Evolutionary conservation across 2,113 vertebrate genomes (phyloP), one percentile per base, ranked within the genome.

Genomic region (Argyrosomus japonicus): DNA sequence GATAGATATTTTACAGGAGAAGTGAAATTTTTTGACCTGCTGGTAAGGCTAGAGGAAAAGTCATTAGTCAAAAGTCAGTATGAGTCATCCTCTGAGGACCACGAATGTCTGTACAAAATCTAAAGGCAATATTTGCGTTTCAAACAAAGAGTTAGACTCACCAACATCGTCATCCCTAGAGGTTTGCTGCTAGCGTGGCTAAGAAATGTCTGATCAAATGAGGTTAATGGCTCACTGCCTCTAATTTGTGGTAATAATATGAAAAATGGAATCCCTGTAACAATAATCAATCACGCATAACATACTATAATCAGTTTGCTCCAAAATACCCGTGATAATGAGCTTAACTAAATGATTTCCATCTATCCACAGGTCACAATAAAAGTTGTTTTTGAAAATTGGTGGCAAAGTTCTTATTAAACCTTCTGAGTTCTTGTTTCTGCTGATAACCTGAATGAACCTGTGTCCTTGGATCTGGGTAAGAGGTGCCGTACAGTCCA

Each of bases 391-490:
- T 43, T 21, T 57, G 27, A 53, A 56, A 23, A 69, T 10, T 47
- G 13, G 23, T 43, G 36, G n/a, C 27, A 64, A 62, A 63, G 61
- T 50, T 70, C 18, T n/a, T 4, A n/a, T 13, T n/a, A 57, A 40
- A 60, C 4, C 8, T 54, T 65, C 21, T 57, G 14, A 60, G 43
- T 21, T 57, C 65, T 63, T 12, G 56, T 72, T 61, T 61, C 68
- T 13, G 58, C 43, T 43, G 4, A 54, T 48, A 40, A 50, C 19
- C 53, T 65, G 36, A 75, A 57, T 15, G 36, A 18, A 18, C 63
- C 54, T 12, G 79, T 47, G 83, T 90, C 88, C 86, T 88, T 81
- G 79, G 53, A 60, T 63, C 14, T 15, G 43, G 19, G 82, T 82
- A 71, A 69, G 73, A 84, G 45, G 60, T 60, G 75, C 57, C 19